A percentile compares a stretch with the other conserved stretches of the same genome.
Conservation (phyloP, 1,140 invertebrate species). For the Bicyclus anynana region DNA sequence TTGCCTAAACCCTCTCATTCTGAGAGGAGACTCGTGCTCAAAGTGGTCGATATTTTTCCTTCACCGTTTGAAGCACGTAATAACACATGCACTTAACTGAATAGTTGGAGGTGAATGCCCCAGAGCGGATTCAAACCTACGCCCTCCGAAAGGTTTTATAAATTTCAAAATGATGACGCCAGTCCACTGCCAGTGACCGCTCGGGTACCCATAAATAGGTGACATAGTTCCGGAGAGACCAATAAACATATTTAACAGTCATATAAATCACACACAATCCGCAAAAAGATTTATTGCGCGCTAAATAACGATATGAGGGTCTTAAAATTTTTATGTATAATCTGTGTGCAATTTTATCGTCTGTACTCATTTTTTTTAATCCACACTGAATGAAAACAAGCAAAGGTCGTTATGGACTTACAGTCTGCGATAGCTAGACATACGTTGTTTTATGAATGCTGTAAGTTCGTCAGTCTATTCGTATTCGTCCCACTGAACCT, state of each 20-base stretch:
- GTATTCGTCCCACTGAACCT: too few species aligned
- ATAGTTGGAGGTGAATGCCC: too few species aligned
- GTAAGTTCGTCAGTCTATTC: too few species aligned
- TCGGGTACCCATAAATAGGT: constrained; percentile 19
- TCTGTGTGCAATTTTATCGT: neutral
- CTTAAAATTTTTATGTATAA: constrained; percentile 1
- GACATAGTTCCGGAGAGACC: constrained; percentile 22
- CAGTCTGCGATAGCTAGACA: too few species aligned
- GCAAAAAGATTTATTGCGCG: constrained; percentile 17
- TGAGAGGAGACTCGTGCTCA: too few species aligned
- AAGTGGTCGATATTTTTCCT: too few species aligned
- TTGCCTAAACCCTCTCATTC: too few species aligned
- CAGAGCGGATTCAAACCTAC: too few species aligned
- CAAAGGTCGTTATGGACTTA: constrained; percentile 4
- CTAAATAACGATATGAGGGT: constrained; percentile 9
- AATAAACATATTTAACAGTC: constrained; percentile 22
- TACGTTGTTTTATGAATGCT: too few species aligned
- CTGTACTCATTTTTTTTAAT: neutral
- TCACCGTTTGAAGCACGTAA: too few species aligned
- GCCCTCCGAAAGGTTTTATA: too few species aligned
- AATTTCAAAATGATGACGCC: neutral
- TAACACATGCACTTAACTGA: too few species aligned
- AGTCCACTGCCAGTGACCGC: neutral
- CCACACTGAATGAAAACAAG: constrained; percentile 3
- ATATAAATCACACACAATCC: constrained; percentile 13